A percentile compares a stretch with the other conserved stretches of the same genome.
phyloP scores from a whole-genome alignment of 2,113 vertebrate genomes.

The Cyrtonyx montezumae region DNA sequence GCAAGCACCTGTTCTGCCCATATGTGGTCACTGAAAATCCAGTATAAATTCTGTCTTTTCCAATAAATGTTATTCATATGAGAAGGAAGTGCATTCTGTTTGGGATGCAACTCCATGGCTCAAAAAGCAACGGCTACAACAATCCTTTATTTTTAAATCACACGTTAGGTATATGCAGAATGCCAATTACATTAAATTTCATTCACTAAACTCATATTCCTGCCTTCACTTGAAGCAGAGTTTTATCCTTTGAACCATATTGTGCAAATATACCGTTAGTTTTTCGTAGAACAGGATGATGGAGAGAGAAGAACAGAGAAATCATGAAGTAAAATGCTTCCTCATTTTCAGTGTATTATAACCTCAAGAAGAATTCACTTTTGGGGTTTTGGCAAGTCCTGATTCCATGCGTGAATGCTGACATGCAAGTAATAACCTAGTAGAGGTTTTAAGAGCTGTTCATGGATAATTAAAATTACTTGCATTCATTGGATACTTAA shows the following conservation, averaged over 20 bases:
- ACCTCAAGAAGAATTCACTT: background rate
- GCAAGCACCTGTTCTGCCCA: slow-evolving; percentile 28
- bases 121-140: background rate
- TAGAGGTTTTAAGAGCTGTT: background rate
- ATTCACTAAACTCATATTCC: background rate
- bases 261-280: background rate
- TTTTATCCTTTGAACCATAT: background rate
- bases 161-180: background rate
- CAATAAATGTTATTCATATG: background rate
- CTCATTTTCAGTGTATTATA: background rate
- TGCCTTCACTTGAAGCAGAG: background rate
- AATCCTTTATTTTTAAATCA: background rate
- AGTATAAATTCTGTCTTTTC: background rate
- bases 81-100: background rate
- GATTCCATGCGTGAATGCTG: background rate
- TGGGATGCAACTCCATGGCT: background rate
- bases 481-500: background rate
- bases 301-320: background rate
- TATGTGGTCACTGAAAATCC: background rate
- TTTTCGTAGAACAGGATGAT: background rate
- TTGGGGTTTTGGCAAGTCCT: background rate
- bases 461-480: background rate
- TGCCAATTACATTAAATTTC: background rate
- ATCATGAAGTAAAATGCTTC: background rate
- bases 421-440: background rate